Evolutionary conservation across 2,797 vertebrate species (phyloP).

Genomic region (Cossypha dichroa): DNA sequence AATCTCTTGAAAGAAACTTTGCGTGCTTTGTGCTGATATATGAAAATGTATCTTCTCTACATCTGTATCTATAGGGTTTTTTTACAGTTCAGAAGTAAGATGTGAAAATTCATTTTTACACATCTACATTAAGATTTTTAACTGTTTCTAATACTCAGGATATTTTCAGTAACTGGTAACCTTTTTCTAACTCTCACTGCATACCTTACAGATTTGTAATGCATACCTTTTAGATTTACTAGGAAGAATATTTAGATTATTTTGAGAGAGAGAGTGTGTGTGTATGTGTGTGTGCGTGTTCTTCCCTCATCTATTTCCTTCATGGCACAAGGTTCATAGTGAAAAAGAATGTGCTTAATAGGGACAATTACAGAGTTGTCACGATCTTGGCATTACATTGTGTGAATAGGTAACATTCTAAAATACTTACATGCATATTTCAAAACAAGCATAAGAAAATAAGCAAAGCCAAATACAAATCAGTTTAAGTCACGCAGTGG

Average conservation of each 20-base stretch:
- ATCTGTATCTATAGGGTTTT: neutral
- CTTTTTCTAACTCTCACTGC: neutral
- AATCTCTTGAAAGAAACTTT: slow-evolving; percentile 43
- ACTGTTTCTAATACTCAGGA: neutral
- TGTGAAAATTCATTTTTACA: neutral
- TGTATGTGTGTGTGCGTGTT: neutral
- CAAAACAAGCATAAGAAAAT: neutral
- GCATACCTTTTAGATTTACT: neutral
- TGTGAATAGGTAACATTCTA: neutral
- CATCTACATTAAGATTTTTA: neutral
- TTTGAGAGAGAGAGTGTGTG: fast-evolving
- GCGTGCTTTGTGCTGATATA: slow-evolving; percentile 20
- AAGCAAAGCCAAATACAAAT: neutral
- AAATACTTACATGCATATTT: neutral
- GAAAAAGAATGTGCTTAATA: neutral
- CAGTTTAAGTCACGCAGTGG: neutral
- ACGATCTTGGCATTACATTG: neutral
- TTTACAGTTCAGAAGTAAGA: neutral
- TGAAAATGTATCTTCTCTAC: slow-evolving; percentile 1
- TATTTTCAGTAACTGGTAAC: neutral
- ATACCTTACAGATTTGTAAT: neutral
- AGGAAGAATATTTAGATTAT: neutral
- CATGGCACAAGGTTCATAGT: neutral
- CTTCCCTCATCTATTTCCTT: neutral
- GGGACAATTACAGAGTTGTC: neutral